Evolutionary conservation across 23 tunicate genomes (phyloP).

Genomic region (Oikopleura albicans): DNA sequence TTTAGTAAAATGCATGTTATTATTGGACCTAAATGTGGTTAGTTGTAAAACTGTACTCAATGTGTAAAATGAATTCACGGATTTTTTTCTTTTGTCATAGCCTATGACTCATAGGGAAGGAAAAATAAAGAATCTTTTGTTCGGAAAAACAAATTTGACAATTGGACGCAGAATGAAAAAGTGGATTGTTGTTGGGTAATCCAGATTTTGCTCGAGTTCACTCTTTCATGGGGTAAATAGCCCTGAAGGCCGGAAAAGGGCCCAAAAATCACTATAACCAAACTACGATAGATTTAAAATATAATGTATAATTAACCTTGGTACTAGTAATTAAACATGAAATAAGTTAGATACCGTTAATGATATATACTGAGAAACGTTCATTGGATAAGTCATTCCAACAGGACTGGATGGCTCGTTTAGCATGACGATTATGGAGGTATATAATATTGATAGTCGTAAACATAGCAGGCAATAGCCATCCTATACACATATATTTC

Average conservation of each 20-base stretch:
- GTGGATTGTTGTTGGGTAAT: no score
- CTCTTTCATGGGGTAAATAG: no score
- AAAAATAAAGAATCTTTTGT: no score
- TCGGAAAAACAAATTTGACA: no score
- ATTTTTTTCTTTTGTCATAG: no score
- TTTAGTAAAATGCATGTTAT: neutral
- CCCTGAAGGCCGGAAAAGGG: no score
- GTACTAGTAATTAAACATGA: neutral
- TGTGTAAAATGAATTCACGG: no score
- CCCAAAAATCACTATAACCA: neutral
- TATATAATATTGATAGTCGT: neutral
- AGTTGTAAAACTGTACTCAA: no score
- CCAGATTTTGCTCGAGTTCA: no score
- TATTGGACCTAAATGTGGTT: neutral
- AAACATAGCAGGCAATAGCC: neutral
- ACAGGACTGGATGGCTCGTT: neutral
- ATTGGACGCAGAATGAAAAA: no score
- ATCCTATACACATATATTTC: no score
- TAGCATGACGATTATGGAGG: neutral
- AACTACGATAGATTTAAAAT: neutral
- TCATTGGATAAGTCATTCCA: neutral
- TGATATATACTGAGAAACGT: neutral
- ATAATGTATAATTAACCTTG: neutral
- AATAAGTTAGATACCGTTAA: neutral
- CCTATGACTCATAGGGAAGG: no score